Base-by-base conservation (phyloP, 2,888 invertebrate species). In the Osedax frankpressi region DNA sequence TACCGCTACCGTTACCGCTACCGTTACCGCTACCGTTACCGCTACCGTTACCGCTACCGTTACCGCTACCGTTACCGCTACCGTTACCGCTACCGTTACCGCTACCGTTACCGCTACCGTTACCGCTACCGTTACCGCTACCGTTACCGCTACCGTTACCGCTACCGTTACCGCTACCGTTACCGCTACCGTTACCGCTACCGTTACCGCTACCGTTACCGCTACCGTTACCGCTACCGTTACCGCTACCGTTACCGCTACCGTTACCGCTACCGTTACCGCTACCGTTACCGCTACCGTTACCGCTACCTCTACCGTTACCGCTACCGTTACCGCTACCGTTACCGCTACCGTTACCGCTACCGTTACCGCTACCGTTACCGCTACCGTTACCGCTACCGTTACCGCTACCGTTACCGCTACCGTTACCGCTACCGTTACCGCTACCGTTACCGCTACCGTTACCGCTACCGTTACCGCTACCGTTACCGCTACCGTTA, bases 1-100 rank as follows among this genome's bases (percentile, higher is more conserved):
- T 67, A 67, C 67, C 67, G 67, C 67, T 67, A 67, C 67, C 67
- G 67, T 25, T 67, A 67, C 67, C 25, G 67, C 67, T 67, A 67
- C 67, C 67, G 67, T 25, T 67, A 67, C 67, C 67, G 67, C 67
- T 67, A 67, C 67, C 25, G 67, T 25, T 67, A 67, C 67, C 25
- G 67, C 67, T 67, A 67, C 67, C 67, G 59, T 25, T 67, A 67
- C 67, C 67, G 67, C 67, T 67, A 67, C 67, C 67, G 67, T 25
- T 67, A 67, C 67, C 25, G 67, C 67, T 67, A 67, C 67, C 25
- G 67, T 25, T 67, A 67, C 67, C 67, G 67, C 67, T 67, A 67
- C 67, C 67, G 67, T 25, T 67, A 67, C 67, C 59, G n/a, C 65
- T 26, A 65, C 65, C 24, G 24, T 24, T 65, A 65, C 65, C n/a